These are phyloP conservation scores for Aphaenogaster ashmeadi DNA, from an alignment of 1,140 invertebrate genomes.

Conservation along the genomic window DNA sequence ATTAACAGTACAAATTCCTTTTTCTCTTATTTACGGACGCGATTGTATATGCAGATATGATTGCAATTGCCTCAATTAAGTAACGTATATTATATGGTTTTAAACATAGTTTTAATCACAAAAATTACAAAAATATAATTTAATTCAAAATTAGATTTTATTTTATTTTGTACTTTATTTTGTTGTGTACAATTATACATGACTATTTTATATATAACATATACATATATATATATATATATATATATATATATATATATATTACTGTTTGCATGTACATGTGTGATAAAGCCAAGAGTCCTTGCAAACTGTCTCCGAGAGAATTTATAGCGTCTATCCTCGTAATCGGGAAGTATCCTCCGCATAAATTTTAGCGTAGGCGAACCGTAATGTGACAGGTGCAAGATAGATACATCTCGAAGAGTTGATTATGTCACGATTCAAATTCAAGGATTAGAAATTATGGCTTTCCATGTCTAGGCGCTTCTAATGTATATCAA, in stretches of 20 bases:
- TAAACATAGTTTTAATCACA: background rate
- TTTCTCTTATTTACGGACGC: background rate
- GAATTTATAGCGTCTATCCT: slow-evolving; percentile 67
- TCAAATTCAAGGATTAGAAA: slow-evolving; percentile 44
- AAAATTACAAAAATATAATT: background rate
- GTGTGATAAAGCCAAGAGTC: slow-evolving; percentile 34
- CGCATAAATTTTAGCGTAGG: slow-evolving; percentile 73
- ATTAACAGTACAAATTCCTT: background rate
- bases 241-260: background rate
- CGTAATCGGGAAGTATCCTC: slow-evolving; percentile 71
- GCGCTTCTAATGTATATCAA: slow-evolving; percentile 3
- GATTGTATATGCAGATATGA: background rate
- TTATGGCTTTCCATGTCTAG: background rate
- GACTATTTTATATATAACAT: background rate
- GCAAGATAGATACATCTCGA: slow-evolving; percentile 68
- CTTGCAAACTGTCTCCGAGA: slow-evolving; percentile 54
- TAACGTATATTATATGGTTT: background rate
- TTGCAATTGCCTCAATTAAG: slow-evolving; percentile 12
- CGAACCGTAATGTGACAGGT: slow-evolving; percentile 57
- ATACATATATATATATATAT: slow-evolving; percentile 2
- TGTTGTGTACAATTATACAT: slow-evolving; percentile 34
- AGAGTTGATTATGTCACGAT: slow-evolving; percentile 68
- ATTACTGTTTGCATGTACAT: background rate
- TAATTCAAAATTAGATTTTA: background rate
- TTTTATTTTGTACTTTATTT: background rate